These are phyloP conservation scores for Sicus ferrugineus DNA, from an alignment of 2,888 invertebrate genomes.

Conservation along the genomic window DNA sequence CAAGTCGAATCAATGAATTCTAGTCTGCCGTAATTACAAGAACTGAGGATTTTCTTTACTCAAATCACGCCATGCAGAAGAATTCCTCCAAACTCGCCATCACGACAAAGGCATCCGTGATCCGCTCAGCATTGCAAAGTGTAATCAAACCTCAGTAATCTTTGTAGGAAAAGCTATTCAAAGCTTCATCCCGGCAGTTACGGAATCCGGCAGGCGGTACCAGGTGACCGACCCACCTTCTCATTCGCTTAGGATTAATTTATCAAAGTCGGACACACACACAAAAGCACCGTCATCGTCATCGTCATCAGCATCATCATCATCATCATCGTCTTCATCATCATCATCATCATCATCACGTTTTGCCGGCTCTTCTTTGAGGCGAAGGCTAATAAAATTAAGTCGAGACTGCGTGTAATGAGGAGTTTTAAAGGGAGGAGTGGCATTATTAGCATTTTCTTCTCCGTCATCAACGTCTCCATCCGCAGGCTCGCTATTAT, in stretches of 20 bases:
- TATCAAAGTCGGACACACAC: conserved; percentile 25
- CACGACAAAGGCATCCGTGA: no score
- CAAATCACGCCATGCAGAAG: no score
- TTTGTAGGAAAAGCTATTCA: no score
- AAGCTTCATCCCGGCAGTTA: background rate
- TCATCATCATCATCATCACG: background rate
- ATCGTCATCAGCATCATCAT: no score
- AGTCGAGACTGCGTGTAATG: conserved; percentile 11
- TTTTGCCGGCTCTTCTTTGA: conserved; percentile 20
- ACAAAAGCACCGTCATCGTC: conserved; percentile 3
- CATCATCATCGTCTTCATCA: no score
- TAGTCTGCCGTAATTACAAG: no score
- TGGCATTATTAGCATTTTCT: background rate
- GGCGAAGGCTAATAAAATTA: conserved; percentile 30
- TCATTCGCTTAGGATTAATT: background rate
- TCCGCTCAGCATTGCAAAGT: no score
- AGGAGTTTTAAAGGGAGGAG: background rate
- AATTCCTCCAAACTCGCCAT: no score
- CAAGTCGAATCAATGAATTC: no score
- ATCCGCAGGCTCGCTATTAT: background rate
- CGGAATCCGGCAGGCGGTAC: background rate
- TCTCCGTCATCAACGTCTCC: background rate
- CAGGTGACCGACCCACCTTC: no score
- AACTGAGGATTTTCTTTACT: no score
- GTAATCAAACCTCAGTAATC: no score